A percentile compares a stretch with the other conserved stretches of the same genome.
phyloP scores from a whole-genome alignment of 2,113 vertebrate genomes.

The Ptilorrhoa leucosticta region DNA sequence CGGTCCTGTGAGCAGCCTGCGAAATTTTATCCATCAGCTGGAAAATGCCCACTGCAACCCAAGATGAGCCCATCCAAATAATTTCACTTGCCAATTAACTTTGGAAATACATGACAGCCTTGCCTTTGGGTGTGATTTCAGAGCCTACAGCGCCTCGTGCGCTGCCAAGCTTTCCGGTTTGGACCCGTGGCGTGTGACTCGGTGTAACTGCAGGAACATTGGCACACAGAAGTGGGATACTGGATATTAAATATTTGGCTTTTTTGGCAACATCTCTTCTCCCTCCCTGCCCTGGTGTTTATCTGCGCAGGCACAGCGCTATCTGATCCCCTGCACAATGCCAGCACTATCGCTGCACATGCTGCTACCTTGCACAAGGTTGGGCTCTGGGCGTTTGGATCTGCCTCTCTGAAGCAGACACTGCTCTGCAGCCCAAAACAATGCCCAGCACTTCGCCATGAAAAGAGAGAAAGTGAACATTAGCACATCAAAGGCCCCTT shows the following conservation, averaged over 20 bases:
- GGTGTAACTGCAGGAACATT: neutral
- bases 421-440: slow-evolving; percentile 73
- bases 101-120: neutral
- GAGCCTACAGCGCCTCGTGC: neutral
- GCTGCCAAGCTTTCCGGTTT: neutral
- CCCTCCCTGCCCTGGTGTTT: neutral
- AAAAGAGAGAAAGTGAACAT: slow-evolving; percentile 79
- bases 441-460: slow-evolving; percentile 80
- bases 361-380: slow-evolving; percentile 62
- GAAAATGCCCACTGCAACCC: neutral
- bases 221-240: neutral
- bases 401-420: slow-evolving; percentile 42
- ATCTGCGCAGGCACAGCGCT: neutral
- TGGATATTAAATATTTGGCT: neutral
- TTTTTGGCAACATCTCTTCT: slow-evolving; percentile 3
- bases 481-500: slow-evolving; percentile 92
- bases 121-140: neutral
- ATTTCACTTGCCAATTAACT: slow-evolving; percentile 27
- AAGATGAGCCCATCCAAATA: neutral
- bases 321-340: neutral
- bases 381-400: slow-evolving; percentile 43
- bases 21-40: neutral
- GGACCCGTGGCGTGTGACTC: rapidly evolving
- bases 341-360: neutral
- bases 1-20: neutral